These are phyloP conservation scores for Calvadosia cruxmelitensis DNA, from an alignment of 30 jellyfish, hydroid and myxozoan genomes.

Conservation along the genomic window DNA sequence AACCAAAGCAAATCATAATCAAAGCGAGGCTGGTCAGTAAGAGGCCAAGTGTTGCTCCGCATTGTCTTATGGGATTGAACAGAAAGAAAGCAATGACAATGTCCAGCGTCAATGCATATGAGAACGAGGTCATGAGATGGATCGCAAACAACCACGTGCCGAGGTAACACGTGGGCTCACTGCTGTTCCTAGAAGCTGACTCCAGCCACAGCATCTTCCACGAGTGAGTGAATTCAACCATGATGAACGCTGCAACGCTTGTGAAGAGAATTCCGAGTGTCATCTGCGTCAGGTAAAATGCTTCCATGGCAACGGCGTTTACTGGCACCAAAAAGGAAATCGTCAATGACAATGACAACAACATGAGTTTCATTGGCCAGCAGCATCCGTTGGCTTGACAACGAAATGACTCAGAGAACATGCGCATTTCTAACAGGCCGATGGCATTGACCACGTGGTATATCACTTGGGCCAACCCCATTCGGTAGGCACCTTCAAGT, in stretches of 20 bases:
- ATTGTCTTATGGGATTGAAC: slow-evolving; percentile 51
- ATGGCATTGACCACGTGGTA: slow-evolving; percentile 33
- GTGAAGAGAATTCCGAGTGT: slow-evolving; percentile 31
- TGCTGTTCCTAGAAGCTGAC: slow-evolving; percentile 45
- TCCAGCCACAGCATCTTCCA: slow-evolving; percentile 74
- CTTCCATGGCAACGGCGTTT: slow-evolving; percentile 21
- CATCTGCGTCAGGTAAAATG: slow-evolving; percentile 35
- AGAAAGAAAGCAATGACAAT: slow-evolving; percentile 66
- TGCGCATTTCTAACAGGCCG: slow-evolving; percentile 18
- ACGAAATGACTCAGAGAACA: slow-evolving; percentile 30
- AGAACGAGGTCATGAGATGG: slow-evolving; percentile 62
- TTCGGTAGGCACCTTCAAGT: slow-evolving; percentile 72
- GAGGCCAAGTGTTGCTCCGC: slow-evolving; percentile 45
- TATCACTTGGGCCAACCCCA: slow-evolving; percentile 24
- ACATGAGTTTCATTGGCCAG: slow-evolving; percentile 52
- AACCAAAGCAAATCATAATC: slow-evolving; percentile 47
- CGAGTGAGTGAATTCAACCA: slow-evolving; percentile 65
- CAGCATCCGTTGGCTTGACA: slow-evolving; percentile 35
- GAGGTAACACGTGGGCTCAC: slow-evolving; percentile 80
- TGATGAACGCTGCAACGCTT: slow-evolving; percentile 28
- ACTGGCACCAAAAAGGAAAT: slow-evolving; percentile 47
- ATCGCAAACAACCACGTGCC: slow-evolving; percentile 92
- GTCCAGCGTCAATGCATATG: slow-evolving; percentile 74
- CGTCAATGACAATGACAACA: slow-evolving; percentile 34
- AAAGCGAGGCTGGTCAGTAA: slow-evolving; percentile 40